phyloP scores from a whole-genome alignment of 2,797 vertebrate species.

The Tragelaphus eurycerus region DNA sequence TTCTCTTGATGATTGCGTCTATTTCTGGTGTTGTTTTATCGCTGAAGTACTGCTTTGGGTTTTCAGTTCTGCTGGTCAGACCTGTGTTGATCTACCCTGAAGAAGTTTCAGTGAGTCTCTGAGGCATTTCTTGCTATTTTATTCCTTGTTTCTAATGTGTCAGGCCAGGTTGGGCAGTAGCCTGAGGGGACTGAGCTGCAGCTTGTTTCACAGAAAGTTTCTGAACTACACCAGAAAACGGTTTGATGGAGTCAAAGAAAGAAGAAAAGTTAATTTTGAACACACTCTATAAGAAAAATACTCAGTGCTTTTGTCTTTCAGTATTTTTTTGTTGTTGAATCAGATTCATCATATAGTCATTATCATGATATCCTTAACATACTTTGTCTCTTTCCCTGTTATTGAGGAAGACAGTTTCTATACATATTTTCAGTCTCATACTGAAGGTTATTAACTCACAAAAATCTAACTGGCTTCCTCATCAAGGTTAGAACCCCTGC shows the following conservation, averaged over 20 bases:
- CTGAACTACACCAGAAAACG: not conserved
- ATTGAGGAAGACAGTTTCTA: not conserved
- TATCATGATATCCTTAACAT: not conserved
- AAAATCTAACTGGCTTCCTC: not conserved
- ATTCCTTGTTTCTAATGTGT: not conserved
- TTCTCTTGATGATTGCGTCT: conserved; percentile 32
- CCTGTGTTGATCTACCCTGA: not conserved
- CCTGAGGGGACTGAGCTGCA: not conserved
- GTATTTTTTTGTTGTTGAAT: not conserved
- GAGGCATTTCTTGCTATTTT: not conserved
- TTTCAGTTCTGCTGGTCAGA: conserved; percentile 1
- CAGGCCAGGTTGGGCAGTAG: not conserved
- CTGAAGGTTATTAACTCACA: not conserved
- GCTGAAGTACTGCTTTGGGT: conserved; percentile 5
- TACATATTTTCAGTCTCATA: not conserved
- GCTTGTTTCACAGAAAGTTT: not conserved
- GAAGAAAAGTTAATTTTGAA: not conserved
- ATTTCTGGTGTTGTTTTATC: not conserved
- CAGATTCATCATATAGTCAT: not conserved
- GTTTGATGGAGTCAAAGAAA: not conserved
- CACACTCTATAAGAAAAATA: not conserved
- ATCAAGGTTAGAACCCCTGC: not conserved
- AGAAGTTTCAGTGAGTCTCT: conserved; percentile 22
- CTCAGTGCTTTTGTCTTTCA: not conserved
- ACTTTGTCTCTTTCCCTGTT: not conserved